Conservation (phyloP, 2,113 vertebrate species). For the Corydoras maculifer region DNA sequence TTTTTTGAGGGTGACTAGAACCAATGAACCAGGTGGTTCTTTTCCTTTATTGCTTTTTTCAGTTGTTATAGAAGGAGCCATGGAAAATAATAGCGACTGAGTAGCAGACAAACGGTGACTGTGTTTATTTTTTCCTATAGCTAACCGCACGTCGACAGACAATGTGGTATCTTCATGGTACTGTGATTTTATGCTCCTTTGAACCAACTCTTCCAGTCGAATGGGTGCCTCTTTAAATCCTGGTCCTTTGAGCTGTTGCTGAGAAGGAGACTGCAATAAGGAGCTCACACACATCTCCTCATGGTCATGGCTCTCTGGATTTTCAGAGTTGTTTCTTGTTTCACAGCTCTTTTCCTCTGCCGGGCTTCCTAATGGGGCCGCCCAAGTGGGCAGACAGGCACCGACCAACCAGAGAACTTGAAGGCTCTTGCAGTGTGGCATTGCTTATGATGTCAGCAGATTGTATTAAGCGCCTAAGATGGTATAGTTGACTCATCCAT, state of each 20-base stretch:
- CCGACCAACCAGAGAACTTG: conserved; percentile 52
- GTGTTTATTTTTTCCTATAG: too few relatives aligned
- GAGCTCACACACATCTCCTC: not conserved
- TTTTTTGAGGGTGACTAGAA: too few relatives aligned
- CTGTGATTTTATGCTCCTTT: not conserved
- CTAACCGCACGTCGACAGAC: not conserved
- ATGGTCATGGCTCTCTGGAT: conserved; percentile 9
- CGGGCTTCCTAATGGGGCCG: conserved; percentile 44
- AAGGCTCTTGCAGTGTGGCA: conserved; percentile 48
- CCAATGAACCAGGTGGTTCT: not conserved
- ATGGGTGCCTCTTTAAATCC: conserved; percentile 8
- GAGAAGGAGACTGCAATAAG: not conserved
- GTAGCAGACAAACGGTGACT: too few relatives aligned
- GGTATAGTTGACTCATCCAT: too few relatives aligned
- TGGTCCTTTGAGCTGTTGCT: conserved; percentile 1
- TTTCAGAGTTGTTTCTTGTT: conserved; percentile 11
- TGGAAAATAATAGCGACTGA: too few relatives aligned
- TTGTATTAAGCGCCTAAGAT: not conserved
- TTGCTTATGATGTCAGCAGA: conserved; percentile 35
- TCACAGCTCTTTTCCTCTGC: conserved; percentile 35
- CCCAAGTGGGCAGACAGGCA: conserved; percentile 45
- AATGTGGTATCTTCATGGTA: conserved; percentile 7
- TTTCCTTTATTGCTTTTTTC: not conserved
- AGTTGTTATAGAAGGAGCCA: not conserved
- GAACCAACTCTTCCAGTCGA: conserved; percentile 14